Percentiles rank a stretch among this genome's conserved stretches.
Conservation (phyloP, 2,113 vertebrate genomes). For the Nipponia nippon region DNA sequence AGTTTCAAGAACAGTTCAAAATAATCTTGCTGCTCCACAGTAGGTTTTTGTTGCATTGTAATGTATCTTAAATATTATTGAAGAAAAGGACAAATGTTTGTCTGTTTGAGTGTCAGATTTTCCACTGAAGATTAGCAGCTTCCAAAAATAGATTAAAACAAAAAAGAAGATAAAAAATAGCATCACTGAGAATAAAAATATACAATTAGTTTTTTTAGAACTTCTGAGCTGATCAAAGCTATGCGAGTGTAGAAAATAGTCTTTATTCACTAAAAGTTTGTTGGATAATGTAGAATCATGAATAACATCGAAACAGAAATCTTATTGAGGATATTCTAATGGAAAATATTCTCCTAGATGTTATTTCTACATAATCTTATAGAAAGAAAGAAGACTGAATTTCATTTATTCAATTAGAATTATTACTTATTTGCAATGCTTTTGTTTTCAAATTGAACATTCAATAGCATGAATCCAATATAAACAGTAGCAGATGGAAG, state of each 20-base stretch:
- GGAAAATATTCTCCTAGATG: not conserved
- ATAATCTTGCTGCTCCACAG: not conserved
- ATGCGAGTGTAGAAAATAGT: not conserved
- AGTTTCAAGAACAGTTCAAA: slow-evolving; percentile 15
- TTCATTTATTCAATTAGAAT: not conserved
- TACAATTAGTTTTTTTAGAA: not conserved
- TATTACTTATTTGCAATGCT: not conserved
- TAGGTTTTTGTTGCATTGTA: not conserved
- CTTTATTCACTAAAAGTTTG: not conserved
- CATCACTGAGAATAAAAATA: not conserved
- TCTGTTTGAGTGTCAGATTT: not conserved
- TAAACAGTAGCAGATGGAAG: not conserved
- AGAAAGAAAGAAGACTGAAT: not conserved
- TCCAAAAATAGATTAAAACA: not conserved
- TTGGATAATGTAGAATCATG: not conserved
- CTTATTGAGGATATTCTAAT: not conserved
- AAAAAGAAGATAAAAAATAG: not conserved
- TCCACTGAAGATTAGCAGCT: not conserved
- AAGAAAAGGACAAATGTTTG: not conserved
- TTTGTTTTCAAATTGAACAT: not conserved
- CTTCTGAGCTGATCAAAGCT: not conserved
- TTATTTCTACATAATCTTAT: not conserved
- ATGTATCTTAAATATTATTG: not conserved
- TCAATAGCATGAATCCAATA: not conserved
- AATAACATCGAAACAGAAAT: not conserved